Conservation (phyloP, 2,797 vertebrate genomes). For the Pelodytes ibericus region DNA sequence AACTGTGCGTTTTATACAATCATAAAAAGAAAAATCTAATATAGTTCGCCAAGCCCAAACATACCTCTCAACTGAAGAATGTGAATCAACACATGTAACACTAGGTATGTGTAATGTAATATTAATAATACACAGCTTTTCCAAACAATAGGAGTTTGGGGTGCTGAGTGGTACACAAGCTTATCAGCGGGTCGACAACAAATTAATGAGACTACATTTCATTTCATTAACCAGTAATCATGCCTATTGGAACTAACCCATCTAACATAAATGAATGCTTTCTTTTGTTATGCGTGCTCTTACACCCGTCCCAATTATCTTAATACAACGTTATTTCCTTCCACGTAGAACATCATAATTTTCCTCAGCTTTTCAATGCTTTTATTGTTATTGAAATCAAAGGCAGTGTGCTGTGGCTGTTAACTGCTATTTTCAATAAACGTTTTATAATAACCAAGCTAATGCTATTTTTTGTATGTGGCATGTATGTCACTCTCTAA, state of each 20-base stretch:
- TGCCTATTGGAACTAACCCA: constrained; percentile 16
- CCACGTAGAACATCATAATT: constrained; percentile 17
- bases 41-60: no score
- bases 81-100: no score
- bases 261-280: constrained; percentile 3
- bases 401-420: constrained; percentile 23
- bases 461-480: not conserved
- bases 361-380: constrained; percentile 25
- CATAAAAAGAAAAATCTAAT: no score
- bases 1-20: no score
- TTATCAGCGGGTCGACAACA: not conserved
- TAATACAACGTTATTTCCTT: constrained; percentile 22
- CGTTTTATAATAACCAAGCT: constrained; percentile 1
- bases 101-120: no score
- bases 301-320: constrained; percentile 1
- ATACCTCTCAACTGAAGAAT: no score
- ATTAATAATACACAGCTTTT: no score
- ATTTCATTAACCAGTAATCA: constrained; percentile 35
- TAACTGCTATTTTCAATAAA: constrained; percentile 28
- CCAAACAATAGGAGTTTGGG: no score
- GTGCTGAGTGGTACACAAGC: not conserved
- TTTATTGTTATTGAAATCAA: constrained; percentile 18
- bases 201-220: constrained; percentile 22
- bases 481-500: not conserved
- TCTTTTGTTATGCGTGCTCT: not conserved